Evolutionary conservation across 2,888 invertebrate species (phyloP), one percentile per base, ranked within the genome.

Genomic region (Nudaria mundana): DNA sequence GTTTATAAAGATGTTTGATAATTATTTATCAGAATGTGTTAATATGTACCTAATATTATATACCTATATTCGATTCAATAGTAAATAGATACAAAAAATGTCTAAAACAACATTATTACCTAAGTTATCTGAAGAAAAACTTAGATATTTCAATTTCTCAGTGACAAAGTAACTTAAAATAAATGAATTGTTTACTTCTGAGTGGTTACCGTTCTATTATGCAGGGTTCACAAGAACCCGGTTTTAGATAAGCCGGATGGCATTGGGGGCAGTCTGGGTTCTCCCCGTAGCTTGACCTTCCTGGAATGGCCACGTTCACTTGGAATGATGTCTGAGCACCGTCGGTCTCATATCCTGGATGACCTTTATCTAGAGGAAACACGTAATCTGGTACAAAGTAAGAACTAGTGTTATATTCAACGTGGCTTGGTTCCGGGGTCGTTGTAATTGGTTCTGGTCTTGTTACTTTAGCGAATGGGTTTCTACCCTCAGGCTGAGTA

Each of bases 171-270:
- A 23, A 8, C 23, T 26, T 20, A 7, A 12, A 8, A 15, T 26
- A 29, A 10, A 6, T 23, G 11, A 13, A 26, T 10, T 11, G 20
- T n/a, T n/a, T n/a, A n/a, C 5, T 13, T 22, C 24, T 18, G 11
- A 12, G 16, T 37, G 30, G 66, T 78, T 88, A 88, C 76, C 88
- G 86, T 40, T 80, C 80, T 14, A 92, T 88, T 30, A 93, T 87
- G 54, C 93, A 93, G 2, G 93, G 93, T 58, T 91, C 90, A 58
- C 93, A 93, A 8, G 90, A 90, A n/a, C 92, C 92, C 0, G 92
- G 91, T 32, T 78, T 76, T 10, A 92, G 70, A 62, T 91, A 92
- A 1, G 91, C 90, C 0, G 92, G 92, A 66, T 92, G 92, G 60
- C 92, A 92, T 50, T 92, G 90, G 0, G 92, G 91, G 41, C 92